Evolutionary conservation across 2,797 vertebrate genomes (phyloP).

Genomic region (Myotis pilosus): DNA sequence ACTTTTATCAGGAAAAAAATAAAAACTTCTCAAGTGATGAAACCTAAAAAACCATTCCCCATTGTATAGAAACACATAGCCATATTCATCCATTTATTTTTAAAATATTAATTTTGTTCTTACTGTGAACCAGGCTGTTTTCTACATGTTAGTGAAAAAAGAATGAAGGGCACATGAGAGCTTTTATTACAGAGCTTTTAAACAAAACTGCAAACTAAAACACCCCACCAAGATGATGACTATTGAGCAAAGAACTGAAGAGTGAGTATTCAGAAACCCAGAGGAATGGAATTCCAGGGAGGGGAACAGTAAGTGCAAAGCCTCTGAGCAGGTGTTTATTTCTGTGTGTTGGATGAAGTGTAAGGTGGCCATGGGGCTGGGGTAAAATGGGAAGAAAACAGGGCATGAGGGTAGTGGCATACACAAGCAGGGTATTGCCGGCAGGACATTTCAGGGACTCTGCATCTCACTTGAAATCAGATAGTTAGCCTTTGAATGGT

Average conservation of each 20-base stretch:
- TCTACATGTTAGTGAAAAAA: neutral
- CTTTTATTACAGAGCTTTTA: neutral
- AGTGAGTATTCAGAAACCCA: neutral
- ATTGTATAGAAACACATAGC: neutral
- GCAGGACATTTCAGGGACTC: neutral
- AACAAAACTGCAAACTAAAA: neutral
- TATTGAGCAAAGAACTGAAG: neutral
- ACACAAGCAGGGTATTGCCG: neutral
- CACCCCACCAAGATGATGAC: neutral
- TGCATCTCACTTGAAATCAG: neutral
- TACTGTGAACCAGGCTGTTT: neutral
- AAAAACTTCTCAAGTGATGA: neutral
- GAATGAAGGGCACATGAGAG: neutral
- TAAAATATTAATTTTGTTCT: neutral
- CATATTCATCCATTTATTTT: neutral
- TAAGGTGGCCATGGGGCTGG: neutral
- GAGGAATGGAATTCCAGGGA: neutral
- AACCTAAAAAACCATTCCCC: neutral
- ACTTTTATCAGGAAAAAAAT: neutral
- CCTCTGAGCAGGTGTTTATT: neutral
- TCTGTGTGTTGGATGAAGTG: neutral
- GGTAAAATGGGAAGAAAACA: no score
- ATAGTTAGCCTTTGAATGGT: neutral
- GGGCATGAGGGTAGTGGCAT: rapidly evolving
- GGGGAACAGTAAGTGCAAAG: neutral